Conservation (phyloP, 2,797 vertebrate genomes). For the Tachyglossus aculeatus region DNA sequence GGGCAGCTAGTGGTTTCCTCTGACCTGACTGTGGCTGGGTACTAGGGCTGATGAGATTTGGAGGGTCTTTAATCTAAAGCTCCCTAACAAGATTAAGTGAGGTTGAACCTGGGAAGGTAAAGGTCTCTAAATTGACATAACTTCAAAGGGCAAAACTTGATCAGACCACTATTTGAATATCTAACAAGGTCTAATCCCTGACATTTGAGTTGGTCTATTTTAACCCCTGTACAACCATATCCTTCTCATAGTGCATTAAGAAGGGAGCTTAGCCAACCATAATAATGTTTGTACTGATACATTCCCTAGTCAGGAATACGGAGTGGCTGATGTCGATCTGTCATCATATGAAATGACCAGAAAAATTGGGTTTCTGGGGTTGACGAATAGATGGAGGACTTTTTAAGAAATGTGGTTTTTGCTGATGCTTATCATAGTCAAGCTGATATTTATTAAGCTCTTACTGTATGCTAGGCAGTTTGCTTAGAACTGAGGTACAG, state of each 20-base stretch:
- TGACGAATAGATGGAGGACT: background rate
- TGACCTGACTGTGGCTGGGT: conserved; percentile 39
- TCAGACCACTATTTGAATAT: conserved; percentile 63
- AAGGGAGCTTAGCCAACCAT: conserved; percentile 36
- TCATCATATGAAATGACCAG: conserved; percentile 7
- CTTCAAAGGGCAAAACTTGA: conserved; percentile 62
- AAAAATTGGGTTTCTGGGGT: background rate
- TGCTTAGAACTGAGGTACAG: too few species aligned
- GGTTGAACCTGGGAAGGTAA: conserved; percentile 58
- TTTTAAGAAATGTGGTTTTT: conserved; percentile 3
- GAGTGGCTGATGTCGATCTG: background rate
- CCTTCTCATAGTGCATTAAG: conserved; percentile 47
- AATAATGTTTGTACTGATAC: conserved; percentile 21
- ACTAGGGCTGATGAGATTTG: conserved; percentile 51
- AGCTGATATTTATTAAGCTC: too few species aligned
- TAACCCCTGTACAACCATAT: conserved; percentile 39
- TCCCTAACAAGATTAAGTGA: conserved; percentile 62
- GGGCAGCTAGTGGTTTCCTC: conserved; percentile 44
- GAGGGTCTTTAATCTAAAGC: conserved; percentile 60
- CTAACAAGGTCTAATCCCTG: conserved; percentile 54
- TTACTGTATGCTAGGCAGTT: too few species aligned
- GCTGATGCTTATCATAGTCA: background rate
- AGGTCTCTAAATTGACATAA: conserved; percentile 65
- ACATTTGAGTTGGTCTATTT: conserved; percentile 42
- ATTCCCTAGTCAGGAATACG: conserved; percentile 1